Base-by-base conservation (phyloP, 53 echinoderm and acorn worm genomes). In the Arbacia lixula region DNA sequence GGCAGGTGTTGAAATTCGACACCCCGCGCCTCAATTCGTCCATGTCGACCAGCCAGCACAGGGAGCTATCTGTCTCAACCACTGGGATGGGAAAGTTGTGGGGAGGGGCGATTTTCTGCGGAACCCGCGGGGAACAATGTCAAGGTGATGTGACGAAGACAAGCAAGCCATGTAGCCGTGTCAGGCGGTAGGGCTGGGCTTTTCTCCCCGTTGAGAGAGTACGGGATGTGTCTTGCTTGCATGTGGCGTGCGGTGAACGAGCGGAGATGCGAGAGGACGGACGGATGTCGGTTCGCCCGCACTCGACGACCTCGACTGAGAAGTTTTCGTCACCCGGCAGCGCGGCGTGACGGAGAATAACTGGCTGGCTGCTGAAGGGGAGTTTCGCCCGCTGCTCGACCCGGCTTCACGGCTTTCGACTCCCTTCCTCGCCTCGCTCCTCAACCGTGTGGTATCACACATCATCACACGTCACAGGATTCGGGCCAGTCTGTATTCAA, bases 371-470 rank as follows among this genome's bases (percentile, higher is more conserved):
- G 46, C 6, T 10, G 46, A 46, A 46, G 46, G 14, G 14, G 46
- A 74, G 43, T 43, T 42, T 69, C 40, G 24, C 24, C 16, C 29
- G 28, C 74, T 52, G 49, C 30, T 42, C 42, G 74, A 74, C 49
- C 74, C 53, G 74, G 54, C 74, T 51, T 74, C 53, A 74, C 30
- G 74, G 69, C 54, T 74, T 34, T 27, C 25, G 53, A 51, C 31
- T 26, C 16, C 53, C 28, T 69, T 14, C 8, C 49, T 46, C 8
- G 43, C 8, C n/a, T n/a, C n/a, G n/a, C n/a, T n/a, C n/a, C n/a
- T n/a, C n/a, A n/a, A n/a, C n/a, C n/a, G n/a, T n/a, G n/a, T n/a
- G n/a, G n/a, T n/a, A n/a, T n/a, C n/a, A n/a, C n/a, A n/a, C n/a
- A n/a, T n/a, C n/a, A n/a, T n/a, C n/a, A n/a, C n/a, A n/a, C n/a